Evolutionary conservation across 2,797 vertebrate species (phyloP).

Genomic region (Falco columbarius): DNA sequence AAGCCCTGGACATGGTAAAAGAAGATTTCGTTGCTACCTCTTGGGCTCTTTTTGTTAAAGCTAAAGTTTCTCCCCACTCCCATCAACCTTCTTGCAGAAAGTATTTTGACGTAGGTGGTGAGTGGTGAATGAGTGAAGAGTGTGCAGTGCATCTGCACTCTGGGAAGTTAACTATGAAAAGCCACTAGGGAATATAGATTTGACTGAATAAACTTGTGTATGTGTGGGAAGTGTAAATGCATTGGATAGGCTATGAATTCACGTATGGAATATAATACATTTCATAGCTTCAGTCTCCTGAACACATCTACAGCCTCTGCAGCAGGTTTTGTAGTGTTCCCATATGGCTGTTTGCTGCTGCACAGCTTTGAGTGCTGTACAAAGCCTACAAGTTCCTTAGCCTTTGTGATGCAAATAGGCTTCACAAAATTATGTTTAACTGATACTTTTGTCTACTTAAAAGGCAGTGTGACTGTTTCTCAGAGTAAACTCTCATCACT

Average conservation of each 20-base stretch:
- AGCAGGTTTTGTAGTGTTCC: constrained; percentile 41
- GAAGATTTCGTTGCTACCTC: neutral
- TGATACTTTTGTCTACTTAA: constrained; percentile 39
- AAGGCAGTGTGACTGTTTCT: constrained; percentile 25
- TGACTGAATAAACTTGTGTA: constrained; percentile 38
- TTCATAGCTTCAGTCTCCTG: neutral
- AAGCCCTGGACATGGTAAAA: constrained; percentile 81
- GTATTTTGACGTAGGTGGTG: constrained; percentile 10
- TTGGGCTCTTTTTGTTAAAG: neutral
- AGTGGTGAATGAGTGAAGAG: constrained; percentile 1
- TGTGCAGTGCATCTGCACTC: neutral
- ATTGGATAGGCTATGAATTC: constrained; percentile 41
- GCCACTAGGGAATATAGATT: neutral
- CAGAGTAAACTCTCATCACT: neutral
- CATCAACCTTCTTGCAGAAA: neutral
- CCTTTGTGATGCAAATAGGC: constrained; percentile 48
- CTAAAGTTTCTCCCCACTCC: neutral
- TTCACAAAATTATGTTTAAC: constrained; percentile 31
- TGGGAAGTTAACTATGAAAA: constrained; percentile 30
- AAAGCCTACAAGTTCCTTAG: constrained; percentile 40
- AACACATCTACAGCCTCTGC: constrained; percentile 37
- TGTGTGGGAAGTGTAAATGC: constrained; percentile 47
- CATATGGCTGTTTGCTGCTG: constrained; percentile 29
- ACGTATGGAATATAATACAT: constrained; percentile 4
- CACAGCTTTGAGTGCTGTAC: constrained; percentile 30